Base-by-base conservation (phyloP, 2,888 invertebrate species). In the Conchocele bisecta region DNA sequence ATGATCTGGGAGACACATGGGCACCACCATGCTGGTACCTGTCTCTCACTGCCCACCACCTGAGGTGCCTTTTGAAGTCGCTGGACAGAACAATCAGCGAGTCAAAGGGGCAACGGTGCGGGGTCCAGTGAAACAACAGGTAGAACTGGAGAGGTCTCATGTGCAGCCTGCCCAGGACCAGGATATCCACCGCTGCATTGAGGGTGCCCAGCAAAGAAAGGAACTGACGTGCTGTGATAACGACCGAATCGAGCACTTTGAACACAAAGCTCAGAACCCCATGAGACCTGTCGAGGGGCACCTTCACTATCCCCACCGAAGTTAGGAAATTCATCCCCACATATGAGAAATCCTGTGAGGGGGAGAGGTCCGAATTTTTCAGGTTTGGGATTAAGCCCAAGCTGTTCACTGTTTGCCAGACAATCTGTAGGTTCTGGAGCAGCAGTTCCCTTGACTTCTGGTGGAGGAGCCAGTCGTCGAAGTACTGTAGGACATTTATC, bases 301-400 rank as follows among this genome's bases (percentile, higher is more conserved):
- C 24, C 22, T 24, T 2, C 5, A 53, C 35, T 20, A 17, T 17
- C 11, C 35, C 35, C 15, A 28, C 20, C 11, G 28, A 2, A 3
- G 51, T 58, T 2, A 2, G 15, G 35, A 48, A 66, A 17, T 42
- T 41, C 22, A 57, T 39, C 17, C 58, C 60, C 13, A 67, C 35
- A 33, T 54, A 67, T 6, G 26, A n/a, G 33, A 59, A 67, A 35
- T 67, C 37, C 60, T 67, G 67, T 22, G 67, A 67, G 7, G 67
- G 46, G 22, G 22, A 29, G 11, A 67, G 13, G 1, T 67, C 60
- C 9, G 68, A 68, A 22, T 68, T 56, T 44, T 68, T 54, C 20
- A 31, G 24, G 13, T 41, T 42, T 17, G 48, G 29, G 4, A 46
- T 24, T 13, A 59, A 53, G 5, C 60, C 68, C 1, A 56, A 50